These are phyloP conservation scores for Nerophis lumbriciformis DNA, from an alignment of 2,113 vertebrate genomes.

Conservation along the genomic window DNA sequence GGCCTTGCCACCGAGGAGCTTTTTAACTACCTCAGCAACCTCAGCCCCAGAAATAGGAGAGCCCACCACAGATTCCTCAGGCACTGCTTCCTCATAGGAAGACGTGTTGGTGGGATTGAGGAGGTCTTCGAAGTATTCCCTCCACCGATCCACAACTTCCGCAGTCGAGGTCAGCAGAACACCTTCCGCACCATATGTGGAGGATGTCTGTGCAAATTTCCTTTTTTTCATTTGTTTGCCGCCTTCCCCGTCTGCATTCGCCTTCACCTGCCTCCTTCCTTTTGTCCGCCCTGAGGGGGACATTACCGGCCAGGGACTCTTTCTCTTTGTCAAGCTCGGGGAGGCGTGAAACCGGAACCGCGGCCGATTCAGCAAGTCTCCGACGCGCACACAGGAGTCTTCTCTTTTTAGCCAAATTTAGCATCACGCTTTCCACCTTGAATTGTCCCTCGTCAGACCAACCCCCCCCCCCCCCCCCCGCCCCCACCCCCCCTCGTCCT, in stretches of 20 bases:
- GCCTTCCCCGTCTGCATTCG: conserved; percentile 27
- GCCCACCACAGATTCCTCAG: too few relatives aligned
- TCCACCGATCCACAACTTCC: too few relatives aligned
- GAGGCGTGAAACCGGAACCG: conserved; percentile 71
- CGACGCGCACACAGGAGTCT: conserved; percentile 60
- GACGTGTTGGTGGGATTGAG: too few relatives aligned
- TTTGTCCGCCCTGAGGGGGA: conserved; percentile 53
- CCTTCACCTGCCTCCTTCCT: conserved; percentile 37
- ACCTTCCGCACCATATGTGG: too few relatives aligned
- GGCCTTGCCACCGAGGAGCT: too few relatives aligned
- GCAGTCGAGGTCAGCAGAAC: too few relatives aligned
- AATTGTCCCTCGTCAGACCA: conserved; percentile 64
- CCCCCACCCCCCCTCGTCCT: conserved; percentile 7
- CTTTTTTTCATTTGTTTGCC: conserved; percentile 19
- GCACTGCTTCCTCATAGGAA: too few relatives aligned
- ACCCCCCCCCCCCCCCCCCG: conserved; percentile 17
- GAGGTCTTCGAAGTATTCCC: too few relatives aligned
- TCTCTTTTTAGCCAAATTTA: conserved; percentile 83
- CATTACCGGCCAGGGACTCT: conserved; percentile 59
- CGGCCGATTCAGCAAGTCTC: conserved; percentile 76
- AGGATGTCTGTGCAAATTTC: neutral
- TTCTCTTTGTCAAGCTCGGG: conserved; percentile 58
- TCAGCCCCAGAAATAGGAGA: too few relatives aligned
- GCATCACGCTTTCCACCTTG: conserved; percentile 82
- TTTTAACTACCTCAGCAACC: too few relatives aligned